phyloP scores from a whole-genome alignment of 37 sponge, comb jelly and placozoan genomes.

The Ephydatia muelleri region DNA sequence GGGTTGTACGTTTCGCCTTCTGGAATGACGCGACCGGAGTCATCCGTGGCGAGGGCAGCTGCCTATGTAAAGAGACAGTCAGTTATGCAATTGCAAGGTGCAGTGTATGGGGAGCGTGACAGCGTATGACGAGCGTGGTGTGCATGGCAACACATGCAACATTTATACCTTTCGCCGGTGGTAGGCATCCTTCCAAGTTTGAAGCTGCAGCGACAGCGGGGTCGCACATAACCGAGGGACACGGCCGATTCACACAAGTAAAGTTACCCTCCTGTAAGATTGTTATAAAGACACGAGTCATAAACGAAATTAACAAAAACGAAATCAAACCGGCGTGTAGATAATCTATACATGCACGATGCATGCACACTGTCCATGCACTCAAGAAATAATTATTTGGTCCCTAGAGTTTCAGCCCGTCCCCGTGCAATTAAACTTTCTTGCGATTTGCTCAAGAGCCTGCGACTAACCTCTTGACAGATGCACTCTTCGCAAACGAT shows the following conservation, averaged over 20 bases:
- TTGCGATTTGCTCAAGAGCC: neutral
- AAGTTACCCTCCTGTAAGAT: neutral
- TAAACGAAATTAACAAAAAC: too few relatives aligned
- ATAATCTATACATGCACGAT: neutral
- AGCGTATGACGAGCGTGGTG: too few relatives aligned
- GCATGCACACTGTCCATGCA: neutral
- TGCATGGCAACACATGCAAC: neutral
- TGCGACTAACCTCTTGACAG: neutral
- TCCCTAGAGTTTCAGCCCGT: too few relatives aligned
- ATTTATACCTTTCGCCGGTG: neutral
- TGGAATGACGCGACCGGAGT: slow-evolving; percentile 9
- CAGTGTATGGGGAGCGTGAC: too few relatives aligned
- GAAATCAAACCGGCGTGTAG: too few relatives aligned
- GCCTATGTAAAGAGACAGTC: neutral
- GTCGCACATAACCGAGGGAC: neutral
- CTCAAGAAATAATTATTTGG: too few relatives aligned
- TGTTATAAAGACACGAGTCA: too few relatives aligned
- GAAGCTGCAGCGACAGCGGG: slow-evolving; percentile 39
- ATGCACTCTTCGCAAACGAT: neutral
- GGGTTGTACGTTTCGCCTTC: slow-evolving; percentile 48
- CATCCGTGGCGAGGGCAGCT: neutral
- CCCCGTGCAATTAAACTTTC: too few relatives aligned
- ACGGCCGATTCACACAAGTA: neutral
- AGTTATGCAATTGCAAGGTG: neutral
- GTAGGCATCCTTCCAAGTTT: neutral